Conservation (phyloP, 2,888 invertebrate species). For the Ferrisia virgata region DNA sequence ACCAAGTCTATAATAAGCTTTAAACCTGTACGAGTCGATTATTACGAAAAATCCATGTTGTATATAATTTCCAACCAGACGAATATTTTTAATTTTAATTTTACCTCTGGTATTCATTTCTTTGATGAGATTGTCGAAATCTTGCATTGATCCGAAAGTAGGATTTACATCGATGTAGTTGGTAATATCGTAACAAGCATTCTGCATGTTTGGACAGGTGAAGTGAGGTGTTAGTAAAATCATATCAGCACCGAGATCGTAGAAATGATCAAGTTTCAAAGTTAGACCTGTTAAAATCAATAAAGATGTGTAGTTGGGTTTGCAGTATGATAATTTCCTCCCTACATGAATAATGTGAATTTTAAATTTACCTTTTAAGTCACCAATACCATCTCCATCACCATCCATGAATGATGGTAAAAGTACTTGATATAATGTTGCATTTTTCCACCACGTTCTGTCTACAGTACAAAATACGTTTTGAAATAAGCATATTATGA, state of each 20-base stretch:
- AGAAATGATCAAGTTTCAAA: neutral
- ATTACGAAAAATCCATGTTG: too few relatives aligned
- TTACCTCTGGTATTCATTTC: neutral
- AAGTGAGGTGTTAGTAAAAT: neutral
- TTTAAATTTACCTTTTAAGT: neutral
- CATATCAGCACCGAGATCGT: neutral
- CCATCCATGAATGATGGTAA: neutral
- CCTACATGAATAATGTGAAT: too few relatives aligned
- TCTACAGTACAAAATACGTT: neutral
- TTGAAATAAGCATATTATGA: neutral
- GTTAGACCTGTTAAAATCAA: neutral
- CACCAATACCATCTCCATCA: neutral
- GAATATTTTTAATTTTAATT: neutral
- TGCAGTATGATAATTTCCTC: too few relatives aligned
- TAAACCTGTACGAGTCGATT: constrained; percentile 48
- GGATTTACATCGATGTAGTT: neutral
- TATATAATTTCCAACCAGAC: too few relatives aligned
- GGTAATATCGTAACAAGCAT: neutral
- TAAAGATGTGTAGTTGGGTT: neutral
- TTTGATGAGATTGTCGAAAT: neutral
- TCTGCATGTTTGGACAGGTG: neutral
- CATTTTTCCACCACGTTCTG: neutral
- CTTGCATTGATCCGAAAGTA: neutral
- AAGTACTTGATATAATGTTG: neutral
- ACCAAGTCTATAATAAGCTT: constrained; percentile 51